Evolutionary conservation across 37 sponge, comb jelly and placozoan genomes (phyloP).

Genomic region (Bolinopsis microptera): DNA sequence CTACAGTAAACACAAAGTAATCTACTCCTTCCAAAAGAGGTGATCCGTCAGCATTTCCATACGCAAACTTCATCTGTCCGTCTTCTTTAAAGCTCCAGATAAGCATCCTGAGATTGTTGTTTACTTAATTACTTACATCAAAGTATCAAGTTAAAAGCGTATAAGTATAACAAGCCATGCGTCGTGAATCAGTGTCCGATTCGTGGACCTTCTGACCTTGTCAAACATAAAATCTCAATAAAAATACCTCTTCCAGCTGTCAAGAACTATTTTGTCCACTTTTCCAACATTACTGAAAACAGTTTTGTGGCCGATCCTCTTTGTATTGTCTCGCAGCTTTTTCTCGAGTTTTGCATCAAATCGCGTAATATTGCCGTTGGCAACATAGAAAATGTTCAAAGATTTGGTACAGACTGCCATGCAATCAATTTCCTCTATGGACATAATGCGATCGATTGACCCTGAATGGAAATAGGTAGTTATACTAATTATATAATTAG

Average conservation of each 20-base stretch:
- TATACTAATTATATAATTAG: too few relatives aligned
- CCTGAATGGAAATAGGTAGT: too few relatives aligned
- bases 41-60: slow-evolving; percentile 1
- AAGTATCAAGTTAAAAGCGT: too few relatives aligned
- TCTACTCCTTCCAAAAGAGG: background rate
- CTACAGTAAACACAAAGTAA: background rate
- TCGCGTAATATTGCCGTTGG: background rate
- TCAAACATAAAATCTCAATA: too few relatives aligned
- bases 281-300: background rate
- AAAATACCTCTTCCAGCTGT: background rate
- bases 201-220: too few relatives aligned
- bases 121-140: too few relatives aligned
- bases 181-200: too few relatives aligned
- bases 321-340: background rate
- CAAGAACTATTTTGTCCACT: background rate
- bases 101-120: background rate
- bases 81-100: background rate
- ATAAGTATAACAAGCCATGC: too few relatives aligned
- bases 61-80: background rate
- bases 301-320: background rate
- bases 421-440: background rate
- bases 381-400: background rate
- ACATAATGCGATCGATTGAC: background rate
- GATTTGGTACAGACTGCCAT: background rate
- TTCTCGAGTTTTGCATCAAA: background rate